These are phyloP conservation scores for Oryzias javanicus DNA, from an alignment of 2,113 vertebrate species.

Conservation along the genomic window DNA sequence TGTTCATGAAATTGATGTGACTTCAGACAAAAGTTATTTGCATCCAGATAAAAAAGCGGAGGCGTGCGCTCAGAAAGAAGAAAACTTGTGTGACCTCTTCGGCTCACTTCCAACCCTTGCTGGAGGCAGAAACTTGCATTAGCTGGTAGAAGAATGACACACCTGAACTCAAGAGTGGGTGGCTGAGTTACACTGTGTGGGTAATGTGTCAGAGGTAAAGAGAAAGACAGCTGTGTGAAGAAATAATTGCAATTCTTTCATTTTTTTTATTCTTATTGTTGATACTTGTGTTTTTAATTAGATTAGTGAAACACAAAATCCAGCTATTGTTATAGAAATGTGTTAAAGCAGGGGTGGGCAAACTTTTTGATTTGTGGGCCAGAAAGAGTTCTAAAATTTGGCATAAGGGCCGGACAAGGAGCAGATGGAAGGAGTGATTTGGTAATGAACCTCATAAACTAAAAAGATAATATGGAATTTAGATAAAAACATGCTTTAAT, in stretches of 20 bases:
- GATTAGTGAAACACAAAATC: too few relatives aligned
- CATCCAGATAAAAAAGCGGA: not conserved
- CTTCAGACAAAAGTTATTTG: not conserved
- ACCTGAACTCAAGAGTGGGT: slow-evolving; percentile 5
- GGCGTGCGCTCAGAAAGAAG: not conserved
- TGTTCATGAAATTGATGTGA: not conserved
- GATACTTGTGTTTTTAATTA: too few relatives aligned
- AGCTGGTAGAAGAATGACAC: slow-evolving; percentile 6
- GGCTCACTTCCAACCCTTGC: not conserved
- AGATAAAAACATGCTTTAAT: too few relatives aligned
- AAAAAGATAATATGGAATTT: too few relatives aligned
- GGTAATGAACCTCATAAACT: too few relatives aligned
- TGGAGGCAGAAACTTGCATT: not conserved
- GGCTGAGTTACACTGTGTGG: slow-evolving; percentile 1
- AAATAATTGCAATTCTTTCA: not conserved
- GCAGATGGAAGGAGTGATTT: too few relatives aligned
- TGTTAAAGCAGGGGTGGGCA: too few relatives aligned
- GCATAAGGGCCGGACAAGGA: too few relatives aligned
- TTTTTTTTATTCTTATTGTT: too few relatives aligned
- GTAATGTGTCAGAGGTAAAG: not conserved
- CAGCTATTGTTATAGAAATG: too few relatives aligned
- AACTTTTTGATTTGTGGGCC: too few relatives aligned
- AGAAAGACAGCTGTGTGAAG: not conserved
- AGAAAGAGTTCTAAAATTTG: too few relatives aligned
- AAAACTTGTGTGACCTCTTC: not conserved